A percentile compares a stretch with the other conserved stretches of the same genome.
Conservation (phyloP, 2,888 invertebrate genomes). For the Drosophila mulleri region DNA sequence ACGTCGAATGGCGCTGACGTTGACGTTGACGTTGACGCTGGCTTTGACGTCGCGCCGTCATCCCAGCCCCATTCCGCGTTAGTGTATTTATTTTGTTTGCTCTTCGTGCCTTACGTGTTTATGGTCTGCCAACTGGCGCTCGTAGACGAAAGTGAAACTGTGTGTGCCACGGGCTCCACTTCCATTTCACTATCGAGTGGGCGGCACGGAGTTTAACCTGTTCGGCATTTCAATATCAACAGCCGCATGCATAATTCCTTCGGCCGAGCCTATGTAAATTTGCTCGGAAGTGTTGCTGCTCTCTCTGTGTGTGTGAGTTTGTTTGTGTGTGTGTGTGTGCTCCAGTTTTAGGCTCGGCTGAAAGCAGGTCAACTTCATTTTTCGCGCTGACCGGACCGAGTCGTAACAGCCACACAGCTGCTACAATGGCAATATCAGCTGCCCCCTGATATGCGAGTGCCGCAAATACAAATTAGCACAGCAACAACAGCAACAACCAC, state of each 20-base stretch:
- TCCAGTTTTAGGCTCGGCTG: conserved; percentile 32
- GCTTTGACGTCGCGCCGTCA: background rate
- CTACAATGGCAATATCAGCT: conserved; percentile 42
- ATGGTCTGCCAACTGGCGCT: conserved; percentile 68
- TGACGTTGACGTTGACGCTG: background rate
- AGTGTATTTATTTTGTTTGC: conserved; percentile 57
- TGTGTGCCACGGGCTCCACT: conserved; percentile 36
- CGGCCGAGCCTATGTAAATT: conserved; percentile 68
- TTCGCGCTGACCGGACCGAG: conserved; percentile 70
- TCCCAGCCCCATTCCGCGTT: background rate
- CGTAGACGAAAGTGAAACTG: conserved; percentile 67
- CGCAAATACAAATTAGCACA: conserved; percentile 80
- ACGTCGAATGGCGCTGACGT: background rate
- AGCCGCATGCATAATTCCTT: conserved; percentile 77
- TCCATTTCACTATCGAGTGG: conserved; percentile 38
- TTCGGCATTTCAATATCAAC: conserved; percentile 78
- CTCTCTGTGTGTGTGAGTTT: background rate
- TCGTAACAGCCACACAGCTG: conserved; percentile 48
- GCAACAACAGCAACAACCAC: conserved; percentile 21
- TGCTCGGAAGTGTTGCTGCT: conserved; percentile 59
- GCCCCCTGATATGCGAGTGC: conserved; percentile 65
- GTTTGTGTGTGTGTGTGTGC: background rate
- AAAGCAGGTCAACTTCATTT: conserved; percentile 82
- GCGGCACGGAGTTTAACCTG: conserved; percentile 55
- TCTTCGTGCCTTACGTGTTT: conserved; percentile 76